A percentile compares a stretch with the other conserved stretches of the same genome.
Conservation (phyloP, 2,888 invertebrate species). For the Odontocolon sp. region DNA sequence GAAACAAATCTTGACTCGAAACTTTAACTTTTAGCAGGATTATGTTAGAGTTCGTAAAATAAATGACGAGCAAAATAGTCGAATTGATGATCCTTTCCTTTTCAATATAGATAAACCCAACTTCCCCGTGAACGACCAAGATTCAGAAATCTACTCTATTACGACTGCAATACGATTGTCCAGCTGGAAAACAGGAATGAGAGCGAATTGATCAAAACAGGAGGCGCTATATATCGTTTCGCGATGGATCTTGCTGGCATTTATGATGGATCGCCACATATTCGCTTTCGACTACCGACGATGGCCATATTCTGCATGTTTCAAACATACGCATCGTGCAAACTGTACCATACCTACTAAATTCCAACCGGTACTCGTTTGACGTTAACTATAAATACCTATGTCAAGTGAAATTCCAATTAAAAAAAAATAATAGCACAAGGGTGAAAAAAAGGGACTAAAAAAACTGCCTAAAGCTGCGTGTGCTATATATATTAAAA, state of each 20-base stretch:
- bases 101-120: constrained; percentile 23
- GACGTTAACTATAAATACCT: constrained; percentile 44
- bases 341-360: constrained; percentile 4
- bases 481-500: too few species aligned
- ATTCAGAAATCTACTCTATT: neutral
- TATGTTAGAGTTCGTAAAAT: too few species aligned
- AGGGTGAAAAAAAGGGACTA: neutral
- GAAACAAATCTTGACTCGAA: too few species aligned
- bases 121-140: neutral
- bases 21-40: too few species aligned
- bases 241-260: constrained; percentile 44
- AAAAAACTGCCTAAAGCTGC: too few species aligned
- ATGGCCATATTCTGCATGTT: neutral
- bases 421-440: constrained; percentile 12
- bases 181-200: neutral
- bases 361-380: constrained; percentile 27
- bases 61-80: neutral
- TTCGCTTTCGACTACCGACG: constrained; percentile 28
- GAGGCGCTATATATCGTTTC: constrained; percentile 24
- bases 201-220: constrained; percentile 4
- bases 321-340: neutral
- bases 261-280: constrained; percentile 44
- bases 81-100: constrained; percentile 26
- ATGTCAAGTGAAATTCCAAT: constrained; percentile 39
- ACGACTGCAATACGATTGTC: constrained; percentile 1